Evolutionary conservation across 2,113 vertebrate species (phyloP), one percentile per base, ranked within the genome.

Genomic region (Erythrocebus patas): DNA sequence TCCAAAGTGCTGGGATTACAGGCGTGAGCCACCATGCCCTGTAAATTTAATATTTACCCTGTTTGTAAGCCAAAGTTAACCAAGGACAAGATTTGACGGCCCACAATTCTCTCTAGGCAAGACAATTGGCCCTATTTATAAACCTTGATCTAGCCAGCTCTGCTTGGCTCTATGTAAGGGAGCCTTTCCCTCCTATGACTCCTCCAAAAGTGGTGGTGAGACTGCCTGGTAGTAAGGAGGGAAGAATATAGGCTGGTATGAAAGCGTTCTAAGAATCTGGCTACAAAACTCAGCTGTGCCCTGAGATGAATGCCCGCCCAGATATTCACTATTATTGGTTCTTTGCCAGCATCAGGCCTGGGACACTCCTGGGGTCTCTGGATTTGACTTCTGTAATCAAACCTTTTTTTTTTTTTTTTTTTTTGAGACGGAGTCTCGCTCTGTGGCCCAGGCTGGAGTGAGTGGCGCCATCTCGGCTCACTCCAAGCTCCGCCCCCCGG

Each of bases 381-480:
- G 55, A 61, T 92, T 64, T 88, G 52, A 86, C 72, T 72, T 72
- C 75, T 22, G 6, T n/a, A 72, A 64, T 14, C 35, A 25, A 43
- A 80, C 25, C 20, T 55, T 81, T 50, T 50, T 50, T 50, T 48
- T 38, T 38, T 38, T 38, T 38, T 38, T 50, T 13, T 50, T 50
- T 50, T 50, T 50, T 0, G 48, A 50, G 48, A 14, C 3, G 13
- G 48, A 50, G 48, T 50, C 48, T 50, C 48, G 13, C 48, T 50
- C 48, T 50, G 13, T 50, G 0, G 0, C 48, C 48, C 48, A 50
- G 48, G 48, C 3, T 50, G 48, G 48, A 14, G 13, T 14, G 13
- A 0, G 12, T 13, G 48, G 48, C 48, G 0, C 0, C 2, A 50
- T 50, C 48, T 50, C 48, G 1, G 48, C 48, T 50, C 48, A 50